A percentile compares a stretch with the other conserved stretches of the same genome.
phyloP scores from a whole-genome alignment of 2,888 invertebrate species.

The Hypolimnas misippus region DNA sequence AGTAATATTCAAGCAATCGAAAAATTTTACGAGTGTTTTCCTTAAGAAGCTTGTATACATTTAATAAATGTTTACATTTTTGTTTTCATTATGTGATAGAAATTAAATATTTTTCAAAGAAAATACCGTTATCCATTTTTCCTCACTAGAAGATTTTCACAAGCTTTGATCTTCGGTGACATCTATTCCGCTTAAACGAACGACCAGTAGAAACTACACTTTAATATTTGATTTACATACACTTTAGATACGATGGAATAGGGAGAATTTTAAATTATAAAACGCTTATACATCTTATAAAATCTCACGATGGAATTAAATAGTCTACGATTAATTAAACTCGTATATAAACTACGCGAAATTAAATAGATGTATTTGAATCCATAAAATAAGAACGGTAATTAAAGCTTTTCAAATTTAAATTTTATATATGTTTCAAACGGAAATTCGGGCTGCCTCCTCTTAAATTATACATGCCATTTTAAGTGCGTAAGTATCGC shows the following conservation, averaged over 20 bases:
- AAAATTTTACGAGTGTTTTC: too few species aligned
- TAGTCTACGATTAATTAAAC: too few species aligned
- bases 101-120: neutral
- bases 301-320: too few species aligned
- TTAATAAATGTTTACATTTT: too few species aligned
- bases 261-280: slow-evolving; percentile 8
- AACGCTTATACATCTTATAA: neutral
- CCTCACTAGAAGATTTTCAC: slow-evolving; percentile 21
- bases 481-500: slow-evolving; percentile 64
- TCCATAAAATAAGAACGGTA: too few species aligned
- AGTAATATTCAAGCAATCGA: too few species aligned
- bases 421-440: slow-evolving; percentile 1
- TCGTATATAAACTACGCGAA: too few species aligned
- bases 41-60: too few species aligned
- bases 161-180: slow-evolving; percentile 38
- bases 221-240: slow-evolving; percentile 20
- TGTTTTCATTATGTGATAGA: too few species aligned
- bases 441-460: slow-evolving; percentile 50
- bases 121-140: neutral
- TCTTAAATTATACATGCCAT: slow-evolving; percentile 73
- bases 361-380: too few species aligned
- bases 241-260: slow-evolving; percentile 13
- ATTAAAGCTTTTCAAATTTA: too few species aligned
- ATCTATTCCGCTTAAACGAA: slow-evolving; percentile 25
- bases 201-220: slow-evolving; percentile 16